Evolutionary conservation across 2,888 invertebrate genomes (phyloP), one percentile per base, ranked within the genome.

Genomic region (Acleris laterana): DNA sequence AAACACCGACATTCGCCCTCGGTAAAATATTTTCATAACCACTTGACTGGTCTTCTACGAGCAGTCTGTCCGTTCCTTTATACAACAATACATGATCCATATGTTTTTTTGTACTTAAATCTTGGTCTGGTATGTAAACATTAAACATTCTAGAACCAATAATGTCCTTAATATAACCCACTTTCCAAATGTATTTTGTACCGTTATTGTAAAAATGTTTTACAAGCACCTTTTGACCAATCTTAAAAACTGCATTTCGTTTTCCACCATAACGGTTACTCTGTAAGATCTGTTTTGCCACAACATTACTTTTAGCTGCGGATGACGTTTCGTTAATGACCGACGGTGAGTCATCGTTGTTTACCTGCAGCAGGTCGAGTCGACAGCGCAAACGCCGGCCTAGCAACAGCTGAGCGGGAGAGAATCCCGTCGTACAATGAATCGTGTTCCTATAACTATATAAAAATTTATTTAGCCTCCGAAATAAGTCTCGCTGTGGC

Each of bases 201-300:
- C 58, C 58, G 19, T 58, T 58, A 7, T 32, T 49, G 19, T 48
- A 58, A 32, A 28, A 58, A 3, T 28, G 32, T 32, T 58, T 58
- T n/a, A 49, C 58, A 2, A 58, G 49, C 11, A 58, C 58, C 0
- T 13, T 28, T 5, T 58, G 28, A 4, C 49, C 49, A 16, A 49
- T 16, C 20, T 59, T 59, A 50, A 59, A 59, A 38, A 50, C 19
- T 13, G 50, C 50, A 20, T 20, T 17, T 50, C 59, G 32, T 16
- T 59, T 59, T 16, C 59, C 49, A 1, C 20, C 49, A n/a, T 50
- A 59, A 59, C 38, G 7, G 38, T 59, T 46, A 57, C 44, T 9
- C 22, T 57, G 56, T 46, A 25, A 57, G 56, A 57, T 57, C 56
- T 57, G 56, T 57, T 57, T 44, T 25, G 17, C n/a, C 46, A 32